Evolutionary conservation across 2,888 invertebrate genomes (phyloP), one percentile per base, ranked within the genome.

Genomic region (Ophioninae sp.): DNA sequence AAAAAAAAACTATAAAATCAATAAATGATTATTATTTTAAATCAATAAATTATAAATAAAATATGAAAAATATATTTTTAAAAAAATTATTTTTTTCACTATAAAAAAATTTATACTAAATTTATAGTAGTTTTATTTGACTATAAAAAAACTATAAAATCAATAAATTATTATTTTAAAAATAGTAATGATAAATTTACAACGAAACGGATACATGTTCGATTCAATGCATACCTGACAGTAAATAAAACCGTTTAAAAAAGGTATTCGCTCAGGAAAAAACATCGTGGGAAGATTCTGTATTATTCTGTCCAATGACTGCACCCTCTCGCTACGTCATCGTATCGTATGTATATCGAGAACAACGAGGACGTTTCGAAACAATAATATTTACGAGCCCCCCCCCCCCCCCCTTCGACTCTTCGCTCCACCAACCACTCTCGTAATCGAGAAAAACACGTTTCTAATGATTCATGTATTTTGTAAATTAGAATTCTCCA

Each of bases 361-460:
- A 64, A 37, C 22, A 51, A 51, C 51, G 51, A 51, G 17, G 65
- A 44, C 41, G 56, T 67, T 67, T 44, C 51, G 58, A 13, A 67
- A 73, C 59, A 73, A 79, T 44, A 79, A 79, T 41, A 73, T 67
- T 73, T 65, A 63, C 67, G 72, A 73, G 58, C 44, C 13, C 44
- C 10, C 13, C 41, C 41, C 8, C 41, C 41, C 10, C 51, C 51
- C 13, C 51, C 13, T 17, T 51, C 17, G 10, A 13, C 51, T 17
- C 51, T 30, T 30, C 30, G 30, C 30, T 30, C 17, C 3, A 1
- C 51, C 17, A 6, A 13, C 13, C 17, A 17, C 51, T 51, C 51
- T 63, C 44, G 63, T 30, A 51, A 41, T 23, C 44, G n/a, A 44
- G 59, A 74, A 51, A 74, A 73, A 61, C 17, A 41, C 9, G 51